phyloP scores from a whole-genome alignment of 2,888 invertebrate species.

The Tiphia femorata region DNA sequence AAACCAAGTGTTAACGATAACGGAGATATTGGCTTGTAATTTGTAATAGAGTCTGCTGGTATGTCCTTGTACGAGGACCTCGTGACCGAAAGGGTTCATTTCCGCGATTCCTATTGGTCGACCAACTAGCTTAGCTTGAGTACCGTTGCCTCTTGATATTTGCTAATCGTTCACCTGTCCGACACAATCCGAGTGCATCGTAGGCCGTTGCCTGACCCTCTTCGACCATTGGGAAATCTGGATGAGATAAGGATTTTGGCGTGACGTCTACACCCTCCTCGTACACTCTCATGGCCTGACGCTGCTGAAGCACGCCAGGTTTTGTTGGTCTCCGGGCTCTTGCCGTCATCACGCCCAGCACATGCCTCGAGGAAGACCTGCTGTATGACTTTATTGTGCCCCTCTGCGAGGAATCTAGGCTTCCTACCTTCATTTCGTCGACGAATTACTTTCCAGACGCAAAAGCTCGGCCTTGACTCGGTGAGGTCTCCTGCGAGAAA shows the following conservation, averaged over 20 bases:
- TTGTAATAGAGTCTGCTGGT: too few relatives aligned
- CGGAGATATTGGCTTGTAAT: too few relatives aligned
- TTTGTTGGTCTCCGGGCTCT: conserved; percentile 34
- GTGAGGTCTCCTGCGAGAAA: too few relatives aligned
- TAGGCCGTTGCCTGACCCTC: conserved; percentile 57
- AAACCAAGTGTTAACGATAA: too few relatives aligned
- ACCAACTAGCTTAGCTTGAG: too few relatives aligned
- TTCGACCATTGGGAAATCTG: conserved; percentile 54
- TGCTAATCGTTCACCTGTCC: too few relatives aligned
- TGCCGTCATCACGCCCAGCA: background rate
- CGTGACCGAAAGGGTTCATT: too few relatives aligned
- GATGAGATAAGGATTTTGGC: conserved; percentile 66
- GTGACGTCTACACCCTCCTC: conserved; percentile 67
- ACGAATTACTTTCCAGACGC: too few relatives aligned
- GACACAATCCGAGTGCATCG: conserved; percentile 33
- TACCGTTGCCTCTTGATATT: too few relatives aligned
- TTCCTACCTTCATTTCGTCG: background rate
- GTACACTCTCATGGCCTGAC: conserved; percentile 41
- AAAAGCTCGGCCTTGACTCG: too few relatives aligned
- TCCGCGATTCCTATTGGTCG: too few relatives aligned
- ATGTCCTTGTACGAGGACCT: too few relatives aligned
- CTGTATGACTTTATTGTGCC: background rate
- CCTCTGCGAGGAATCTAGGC: background rate
- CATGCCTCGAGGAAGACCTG: conserved; percentile 17
- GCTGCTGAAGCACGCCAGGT: conserved; percentile 45